These are phyloP conservation scores for Digitonthophagus gazella DNA, from an alignment of 2,888 invertebrate genomes.

Conservation along the genomic window DNA sequence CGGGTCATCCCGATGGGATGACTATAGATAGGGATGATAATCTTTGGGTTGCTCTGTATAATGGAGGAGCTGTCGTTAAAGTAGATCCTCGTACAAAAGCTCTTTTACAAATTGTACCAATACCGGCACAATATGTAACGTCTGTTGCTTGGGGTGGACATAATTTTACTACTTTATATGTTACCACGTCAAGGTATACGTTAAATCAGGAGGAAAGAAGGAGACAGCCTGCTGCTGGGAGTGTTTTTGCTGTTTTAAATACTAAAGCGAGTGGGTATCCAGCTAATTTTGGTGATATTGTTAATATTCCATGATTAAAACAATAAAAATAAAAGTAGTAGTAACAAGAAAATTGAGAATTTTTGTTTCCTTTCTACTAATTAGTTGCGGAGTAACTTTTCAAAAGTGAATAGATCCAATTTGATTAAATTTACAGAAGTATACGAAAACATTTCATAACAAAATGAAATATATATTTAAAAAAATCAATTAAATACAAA, in stretches of 20 bases:
- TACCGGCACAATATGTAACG: conserved; percentile 60
- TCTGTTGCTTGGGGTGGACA: conserved; percentile 65
- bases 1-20: conserved; percentile 57
- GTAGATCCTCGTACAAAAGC: conserved; percentile 52
- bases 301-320: conserved; percentile 28
- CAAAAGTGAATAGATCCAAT: too few relatives aligned
- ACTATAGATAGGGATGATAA: conserved; percentile 76
- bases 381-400: too few relatives aligned
- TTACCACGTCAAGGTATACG: conserved; percentile 55
- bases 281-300: conserved; percentile 41
- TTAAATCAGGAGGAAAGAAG: conserved; percentile 39
- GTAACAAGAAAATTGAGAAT: too few relatives aligned
- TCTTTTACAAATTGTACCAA: conserved; percentile 51
- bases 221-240: conserved; percentile 53
- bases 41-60: conserved; percentile 71
- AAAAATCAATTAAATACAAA: too few relatives aligned
- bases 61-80: conserved; percentile 62
- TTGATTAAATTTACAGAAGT: too few relatives aligned
- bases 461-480: too few relatives aligned
- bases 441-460: too few relatives aligned
- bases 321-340: neutral
- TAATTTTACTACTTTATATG: conserved; percentile 59
- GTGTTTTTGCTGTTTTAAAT: conserved; percentile 43
- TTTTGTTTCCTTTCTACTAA: too few relatives aligned
- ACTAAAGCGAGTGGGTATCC: conserved; percentile 43